Percentiles rank a stretch among this genome's conserved stretches.
Evolutionary conservation across 2,797 vertebrate species (phyloP).

Genomic region (Clarias laeviceps): DNA sequence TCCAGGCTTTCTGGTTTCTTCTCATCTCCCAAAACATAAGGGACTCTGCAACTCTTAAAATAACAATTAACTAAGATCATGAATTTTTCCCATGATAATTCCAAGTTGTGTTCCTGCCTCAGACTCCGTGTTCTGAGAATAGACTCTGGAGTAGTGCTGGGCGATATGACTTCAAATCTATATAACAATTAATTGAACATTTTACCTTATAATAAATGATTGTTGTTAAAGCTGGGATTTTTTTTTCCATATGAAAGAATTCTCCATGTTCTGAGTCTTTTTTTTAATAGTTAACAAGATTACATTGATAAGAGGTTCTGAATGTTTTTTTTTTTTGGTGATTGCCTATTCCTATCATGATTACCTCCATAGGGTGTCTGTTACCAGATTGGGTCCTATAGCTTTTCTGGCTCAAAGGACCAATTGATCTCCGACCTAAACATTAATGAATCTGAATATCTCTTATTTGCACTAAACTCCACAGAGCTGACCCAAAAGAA

Average conservation of each 20-base stretch:
- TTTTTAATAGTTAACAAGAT: too few species aligned
- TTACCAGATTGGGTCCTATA: neutral
- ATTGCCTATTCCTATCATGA: too few species aligned
- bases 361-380: too few species aligned
- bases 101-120: neutral
- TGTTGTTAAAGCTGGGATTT: too few species aligned
- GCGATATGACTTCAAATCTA: too few species aligned
- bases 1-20: neutral
- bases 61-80: neutral
- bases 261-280: too few species aligned
- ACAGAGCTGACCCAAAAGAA: conserved; percentile 4
- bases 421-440: neutral
- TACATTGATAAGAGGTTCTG: too few species aligned
- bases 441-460: neutral
- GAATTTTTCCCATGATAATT: neutral
- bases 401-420: neutral
- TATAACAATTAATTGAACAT: too few species aligned
- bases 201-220: too few species aligned
- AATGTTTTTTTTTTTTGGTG: too few species aligned
- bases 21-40: neutral
- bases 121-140: neutral
- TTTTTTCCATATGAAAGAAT: too few species aligned
- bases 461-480: too few species aligned
- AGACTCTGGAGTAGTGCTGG: neutral
- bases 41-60: neutral